Conservation (phyloP, 1,140 invertebrate species). For the Heliothis subflexa region DNA sequence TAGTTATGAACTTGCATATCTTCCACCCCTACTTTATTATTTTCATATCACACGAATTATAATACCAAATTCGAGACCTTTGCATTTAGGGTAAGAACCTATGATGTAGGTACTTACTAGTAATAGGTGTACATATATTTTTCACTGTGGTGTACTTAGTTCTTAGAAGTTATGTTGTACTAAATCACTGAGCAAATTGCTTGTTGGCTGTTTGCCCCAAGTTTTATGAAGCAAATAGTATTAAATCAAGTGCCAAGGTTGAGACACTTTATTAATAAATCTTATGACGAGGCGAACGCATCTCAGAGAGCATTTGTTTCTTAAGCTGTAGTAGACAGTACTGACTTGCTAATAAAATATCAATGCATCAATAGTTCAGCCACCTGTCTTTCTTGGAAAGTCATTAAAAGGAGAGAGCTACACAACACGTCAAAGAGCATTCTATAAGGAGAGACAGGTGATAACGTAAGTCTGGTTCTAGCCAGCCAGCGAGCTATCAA, state of each 20-base stretch:
- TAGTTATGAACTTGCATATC: conserved; percentile 41
- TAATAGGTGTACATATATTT: too few species aligned
- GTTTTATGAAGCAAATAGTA: conserved; percentile 47
- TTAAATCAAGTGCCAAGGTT: conserved; percentile 59
- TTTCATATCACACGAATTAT: neutral
- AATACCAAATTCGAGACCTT: too few species aligned
- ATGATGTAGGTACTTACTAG: neutral
- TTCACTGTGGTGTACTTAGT: neutral
- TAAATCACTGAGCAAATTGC: conserved; percentile 11
- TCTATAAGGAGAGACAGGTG: conserved; percentile 65
- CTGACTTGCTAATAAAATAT: conserved; percentile 4
- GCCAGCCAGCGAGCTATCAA: conserved; percentile 47
- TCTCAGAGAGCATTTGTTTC: neutral
- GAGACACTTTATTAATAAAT: conserved; percentile 57
- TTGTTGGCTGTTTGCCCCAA: conserved; percentile 57
- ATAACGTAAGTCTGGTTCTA: conserved; percentile 68
- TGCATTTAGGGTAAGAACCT: too few species aligned
- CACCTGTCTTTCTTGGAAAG: conserved; percentile 59
- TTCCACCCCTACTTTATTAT: neutral
- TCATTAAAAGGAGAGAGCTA: conserved; percentile 75
- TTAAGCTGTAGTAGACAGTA: neutral
- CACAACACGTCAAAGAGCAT: conserved; percentile 54
- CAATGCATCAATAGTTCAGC: conserved; percentile 14
- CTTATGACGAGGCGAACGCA: conserved; percentile 35
- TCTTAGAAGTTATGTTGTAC: conserved; percentile 1